phyloP scores from a whole-genome alignment of 2,888 invertebrate genomes.

The Polydrusus cervinus region DNA sequence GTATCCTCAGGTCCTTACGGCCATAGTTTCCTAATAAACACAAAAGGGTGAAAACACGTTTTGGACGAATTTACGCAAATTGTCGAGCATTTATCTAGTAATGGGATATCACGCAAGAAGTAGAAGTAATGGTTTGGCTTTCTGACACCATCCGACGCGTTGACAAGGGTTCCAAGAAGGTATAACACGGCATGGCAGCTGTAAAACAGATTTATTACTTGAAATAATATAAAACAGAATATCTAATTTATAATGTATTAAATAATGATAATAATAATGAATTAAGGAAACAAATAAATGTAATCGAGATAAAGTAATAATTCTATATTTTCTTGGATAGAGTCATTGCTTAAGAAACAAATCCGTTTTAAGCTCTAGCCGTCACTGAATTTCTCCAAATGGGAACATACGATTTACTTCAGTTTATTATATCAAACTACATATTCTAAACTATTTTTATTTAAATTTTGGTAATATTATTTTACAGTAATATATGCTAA shows the following conservation, averaged over 20 bases:
- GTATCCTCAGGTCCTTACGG: neutral
- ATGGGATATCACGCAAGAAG: conserved; percentile 32
- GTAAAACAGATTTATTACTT: conserved; percentile 47
- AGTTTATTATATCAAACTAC: too few relatives aligned
- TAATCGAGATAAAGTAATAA: too few relatives aligned
- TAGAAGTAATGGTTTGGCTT: conserved; percentile 28
- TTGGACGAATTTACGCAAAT: conserved; percentile 24
- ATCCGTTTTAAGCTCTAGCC: too few relatives aligned
- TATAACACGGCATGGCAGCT: conserved; percentile 33
- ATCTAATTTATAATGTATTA: conserved; percentile 34
- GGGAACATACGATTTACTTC: too few relatives aligned
- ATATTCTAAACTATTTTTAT: too few relatives aligned
- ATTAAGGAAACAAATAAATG: too few relatives aligned
- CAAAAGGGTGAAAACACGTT: conserved; percentile 4
- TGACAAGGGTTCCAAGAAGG: conserved; percentile 41
- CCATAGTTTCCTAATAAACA: conserved; percentile 1
- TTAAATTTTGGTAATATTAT: too few relatives aligned
- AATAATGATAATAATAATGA: too few relatives aligned
- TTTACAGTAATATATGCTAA: too few relatives aligned
- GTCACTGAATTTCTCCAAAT: too few relatives aligned
- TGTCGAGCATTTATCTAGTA: conserved; percentile 35
- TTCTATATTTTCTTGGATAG: too few relatives aligned
- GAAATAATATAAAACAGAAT: conserved; percentile 40
- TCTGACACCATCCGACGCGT: conserved; percentile 30
- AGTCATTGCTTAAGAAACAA: too few relatives aligned